Evolutionary conservation across 2,113 vertebrate species (phyloP), one percentile per base, ranked within the genome.

Genomic region (Poeciliopsis occidentalis): DNA sequence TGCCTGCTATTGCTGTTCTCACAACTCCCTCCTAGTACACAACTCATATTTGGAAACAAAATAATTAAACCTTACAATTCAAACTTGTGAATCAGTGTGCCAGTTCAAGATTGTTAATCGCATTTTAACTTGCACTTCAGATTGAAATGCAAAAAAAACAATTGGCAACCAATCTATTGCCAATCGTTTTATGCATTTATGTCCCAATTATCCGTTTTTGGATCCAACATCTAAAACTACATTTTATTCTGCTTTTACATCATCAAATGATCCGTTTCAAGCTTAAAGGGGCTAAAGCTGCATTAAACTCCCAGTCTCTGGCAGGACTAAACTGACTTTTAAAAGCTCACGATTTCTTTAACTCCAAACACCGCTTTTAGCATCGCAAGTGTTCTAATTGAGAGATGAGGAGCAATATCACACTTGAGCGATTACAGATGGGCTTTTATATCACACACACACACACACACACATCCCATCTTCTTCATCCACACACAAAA

Each of bases 331-430:
- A 88, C 47, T 63, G 65, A 88, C 77, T 76, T 66, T 79, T 84
- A 75, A 67, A 71, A 76, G 67, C 73, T 81, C 60, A 71, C 47
- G 41, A 75, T 30, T 77, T 69, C 62, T 30, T 71, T 73, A 32
- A 67, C 70, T 68, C 34, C 69, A 75, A 71, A 79, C 66, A 75
- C 39, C 60, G 71, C 65, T 73, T 73, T 82, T 77, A 60, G 73
- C 57, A 77, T 70, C 29, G 67, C 74, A 81, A 85, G 69, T 78
- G 84, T 78, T 86, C 60, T 91, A 88, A 93, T 91, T 90, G 87
- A 92, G 87, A 88, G 76, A 91, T 90, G 89, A 91, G 73, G 81
- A 66, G 79, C 85, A 92, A 90, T 89, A 90, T 92, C 88, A 87
- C 88, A 91, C 87, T 82, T 81, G 87, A 84, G 76, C 84, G 87